phyloP scores from a whole-genome alignment of 2,797 vertebrate species.

The Sebastes oblongus region DNA sequence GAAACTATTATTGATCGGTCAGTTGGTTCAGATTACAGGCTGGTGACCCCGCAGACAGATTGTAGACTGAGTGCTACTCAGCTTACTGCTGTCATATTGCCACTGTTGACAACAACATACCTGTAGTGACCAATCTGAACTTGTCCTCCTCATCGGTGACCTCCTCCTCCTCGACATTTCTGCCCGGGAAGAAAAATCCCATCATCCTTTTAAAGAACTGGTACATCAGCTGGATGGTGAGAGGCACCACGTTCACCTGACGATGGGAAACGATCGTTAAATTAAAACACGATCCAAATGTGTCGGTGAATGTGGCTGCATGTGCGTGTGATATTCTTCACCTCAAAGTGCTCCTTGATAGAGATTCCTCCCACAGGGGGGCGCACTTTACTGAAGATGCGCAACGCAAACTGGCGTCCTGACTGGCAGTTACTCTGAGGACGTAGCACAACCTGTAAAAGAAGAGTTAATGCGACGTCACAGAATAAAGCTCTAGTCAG shows the following conservation, averaged over 20 bases:
- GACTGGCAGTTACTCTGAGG: conserved; percentile 95
- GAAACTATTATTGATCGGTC: conserved; percentile 59
- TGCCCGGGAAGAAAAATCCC: conserved; percentile 98
- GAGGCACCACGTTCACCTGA: conserved; percentile 97
- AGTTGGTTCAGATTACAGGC: conserved; percentile 27
- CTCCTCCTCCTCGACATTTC: conserved; percentile 97
- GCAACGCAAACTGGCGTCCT: conserved; percentile 93
- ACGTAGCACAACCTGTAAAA: conserved; percentile 91
- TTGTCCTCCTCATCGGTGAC: conserved; percentile 98
- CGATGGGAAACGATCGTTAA: background rate
- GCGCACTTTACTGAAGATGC: conserved; percentile 98
- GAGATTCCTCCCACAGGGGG: conserved; percentile 98
- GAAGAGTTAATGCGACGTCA: background rate
- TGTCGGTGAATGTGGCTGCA: background rate
- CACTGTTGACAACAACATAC: conserved; percentile 70
- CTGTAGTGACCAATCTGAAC: conserved; percentile 95
- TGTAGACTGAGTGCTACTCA: background rate
- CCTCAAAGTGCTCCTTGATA: conserved; percentile 99
- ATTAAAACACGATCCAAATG: background rate
- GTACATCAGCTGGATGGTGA: conserved; percentile 98
- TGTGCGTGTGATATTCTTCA: conserved; percentile 51
- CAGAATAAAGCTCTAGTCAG: background rate
- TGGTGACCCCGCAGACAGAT: conserved; percentile 3
- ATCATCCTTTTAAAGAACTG: conserved; percentile 99
- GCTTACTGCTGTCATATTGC: background rate